Conservation (phyloP, 2,888 invertebrate species). For the Thecocarcelia acutangulata region DNA sequence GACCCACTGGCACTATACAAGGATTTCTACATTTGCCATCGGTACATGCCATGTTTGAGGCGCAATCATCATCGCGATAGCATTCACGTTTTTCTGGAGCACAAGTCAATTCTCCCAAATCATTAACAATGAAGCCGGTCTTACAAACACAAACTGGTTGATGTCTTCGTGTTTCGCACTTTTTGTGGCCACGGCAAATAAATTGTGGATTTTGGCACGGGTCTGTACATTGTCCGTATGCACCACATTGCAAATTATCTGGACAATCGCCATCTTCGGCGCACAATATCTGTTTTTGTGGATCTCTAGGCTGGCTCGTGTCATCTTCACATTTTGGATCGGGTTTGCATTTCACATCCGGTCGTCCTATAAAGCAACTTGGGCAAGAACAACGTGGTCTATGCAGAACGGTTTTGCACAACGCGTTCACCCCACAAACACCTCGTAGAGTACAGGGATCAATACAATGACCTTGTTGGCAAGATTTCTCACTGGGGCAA, state of each 20-base stretch:
- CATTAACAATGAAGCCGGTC: slow-evolving; percentile 93
- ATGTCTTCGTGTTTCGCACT: slow-evolving; percentile 93
- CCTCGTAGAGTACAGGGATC: slow-evolving; percentile 94
- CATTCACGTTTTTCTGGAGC: slow-evolving; percentile 92
- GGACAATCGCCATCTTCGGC: slow-evolving; percentile 87
- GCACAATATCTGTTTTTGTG: slow-evolving; percentile 84
- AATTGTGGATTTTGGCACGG: slow-evolving; percentile 88
- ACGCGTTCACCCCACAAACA: slow-evolving; percentile 93
- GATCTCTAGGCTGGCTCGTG: slow-evolving; percentile 83
- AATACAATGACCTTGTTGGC: slow-evolving; percentile 93
- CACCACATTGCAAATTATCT: slow-evolving; percentile 88
- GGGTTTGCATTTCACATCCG: slow-evolving; percentile 89
- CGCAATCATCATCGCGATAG: slow-evolving; percentile 90
- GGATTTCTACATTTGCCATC: slow-evolving; percentile 93
- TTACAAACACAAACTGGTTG: slow-evolving; percentile 93
- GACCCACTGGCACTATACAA: slow-evolving; percentile 85
- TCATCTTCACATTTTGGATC: slow-evolving; percentile 88
- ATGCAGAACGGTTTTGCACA: slow-evolving; percentile 92
- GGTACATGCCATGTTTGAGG: slow-evolving; percentile 92
- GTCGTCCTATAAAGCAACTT: slow-evolving; percentile 92
- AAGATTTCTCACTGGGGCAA: slow-evolving; percentile 95
- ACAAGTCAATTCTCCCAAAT: slow-evolving; percentile 92
- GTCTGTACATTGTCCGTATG: slow-evolving; percentile 88
- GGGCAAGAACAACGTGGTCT: slow-evolving; percentile 93
- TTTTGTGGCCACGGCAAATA: slow-evolving; percentile 90